Base-by-base conservation (phyloP, 2,113 vertebrate genomes). In the Megatriorchis doriae region DNA sequence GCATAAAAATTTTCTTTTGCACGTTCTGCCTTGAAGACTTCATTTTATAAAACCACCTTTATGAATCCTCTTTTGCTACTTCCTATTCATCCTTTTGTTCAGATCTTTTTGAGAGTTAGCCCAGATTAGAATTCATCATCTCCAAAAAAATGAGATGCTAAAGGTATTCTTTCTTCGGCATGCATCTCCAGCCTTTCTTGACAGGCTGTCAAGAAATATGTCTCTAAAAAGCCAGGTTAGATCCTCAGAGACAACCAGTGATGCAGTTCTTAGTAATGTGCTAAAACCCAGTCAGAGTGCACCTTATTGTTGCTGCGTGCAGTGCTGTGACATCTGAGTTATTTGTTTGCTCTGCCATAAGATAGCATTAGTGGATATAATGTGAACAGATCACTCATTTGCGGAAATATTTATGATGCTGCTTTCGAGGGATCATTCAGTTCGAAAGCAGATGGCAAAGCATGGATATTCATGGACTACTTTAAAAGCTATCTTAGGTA, bases 201-300 rank as follows among this genome's bases (percentile, higher is more conserved):
- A 98, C 96, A 96, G 89, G 81, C 74, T 97, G 95, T 98, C 97
- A 97, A 88, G 96, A 98, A 98, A 96, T 93, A 94, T 82, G 96
- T 94, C 94, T 97, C 96, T 88, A 86, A 95, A 96, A 95, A 98
- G 96, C 90, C 95, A 96, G 94, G 96, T 97, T 96, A 97, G 96
- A 94, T 97, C 95, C 86, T 95, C n/a, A 53, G 96, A 98, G 97
- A 96, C 67, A 84, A 81, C 81, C 82, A 89, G 89, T 79, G 93
- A 95, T 96, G 94, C 95, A 92, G 45, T 91, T 95, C 91, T 92
- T 85, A 42, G 93, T 65, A 80, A 93, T 71, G 84, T 74, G 89
- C 91, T 93, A 34, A 93, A 95, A 65, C 63, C 66, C 96, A 23
- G 16, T 48, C 91, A 81, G 78, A 96, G 89, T 61, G 89, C 92